Conservation (phyloP, 2,113 vertebrate genomes). For the Scalopus aquaticus region DNA sequence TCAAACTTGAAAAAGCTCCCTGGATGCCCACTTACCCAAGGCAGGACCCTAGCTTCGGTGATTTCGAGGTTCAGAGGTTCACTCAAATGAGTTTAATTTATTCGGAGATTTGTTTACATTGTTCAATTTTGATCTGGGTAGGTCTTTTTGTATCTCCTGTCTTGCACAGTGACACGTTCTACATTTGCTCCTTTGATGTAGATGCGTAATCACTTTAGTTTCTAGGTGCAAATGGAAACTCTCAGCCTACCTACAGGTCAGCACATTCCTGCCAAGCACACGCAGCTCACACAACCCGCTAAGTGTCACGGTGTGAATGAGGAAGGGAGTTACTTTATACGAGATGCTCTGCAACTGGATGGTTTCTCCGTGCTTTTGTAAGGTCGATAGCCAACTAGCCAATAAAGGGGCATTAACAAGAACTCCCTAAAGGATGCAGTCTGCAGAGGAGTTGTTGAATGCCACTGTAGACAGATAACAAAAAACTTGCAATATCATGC, state of each 20-base stretch:
- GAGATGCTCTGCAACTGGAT: not conserved
- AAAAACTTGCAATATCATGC: not conserved
- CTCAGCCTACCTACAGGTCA: not conserved
- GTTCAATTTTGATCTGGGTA: not conserved
- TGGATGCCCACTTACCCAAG: not conserved
- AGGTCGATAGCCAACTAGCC: not conserved
- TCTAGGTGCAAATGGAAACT: not conserved
- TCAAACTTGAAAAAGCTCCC: not conserved
- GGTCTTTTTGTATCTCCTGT: not conserved
- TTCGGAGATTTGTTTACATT: conserved; percentile 22
- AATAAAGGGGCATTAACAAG: not conserved
- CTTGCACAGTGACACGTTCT: not conserved
- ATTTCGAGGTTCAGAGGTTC: conserved; percentile 27
- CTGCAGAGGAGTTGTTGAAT: not conserved
- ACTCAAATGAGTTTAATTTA: conserved; percentile 52
- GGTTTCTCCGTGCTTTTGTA: not conserved
- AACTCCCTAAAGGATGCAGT: not conserved
- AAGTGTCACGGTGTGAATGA: not conserved
- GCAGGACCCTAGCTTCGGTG: not conserved
- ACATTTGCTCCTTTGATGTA: not conserved
- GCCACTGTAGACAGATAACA: not conserved
- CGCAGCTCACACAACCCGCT: not conserved
- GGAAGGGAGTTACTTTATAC: not conserved
- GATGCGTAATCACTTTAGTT: not conserved
- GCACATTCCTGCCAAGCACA: not conserved